Percentiles rank a stretch among this genome's conserved stretches.
phyloP scores from a whole-genome alignment of 2,888 invertebrate species.

The Troides oblongomaculatus region DNA sequence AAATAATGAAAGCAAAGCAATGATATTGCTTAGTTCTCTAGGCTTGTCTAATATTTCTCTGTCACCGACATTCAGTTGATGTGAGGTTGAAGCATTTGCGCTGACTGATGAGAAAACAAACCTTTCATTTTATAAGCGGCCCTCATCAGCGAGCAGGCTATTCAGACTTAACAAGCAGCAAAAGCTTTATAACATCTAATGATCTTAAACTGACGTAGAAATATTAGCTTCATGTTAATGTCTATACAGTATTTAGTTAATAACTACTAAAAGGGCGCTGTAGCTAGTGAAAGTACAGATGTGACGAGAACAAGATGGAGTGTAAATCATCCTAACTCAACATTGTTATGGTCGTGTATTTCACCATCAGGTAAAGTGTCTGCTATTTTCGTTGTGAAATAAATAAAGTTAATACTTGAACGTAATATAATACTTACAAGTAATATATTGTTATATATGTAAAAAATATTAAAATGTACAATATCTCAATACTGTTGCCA shows the following conservation, averaged over 20 bases:
- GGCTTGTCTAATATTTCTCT: constrained; percentile 30
- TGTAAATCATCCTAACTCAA: too few species aligned
- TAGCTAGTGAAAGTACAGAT: neutral
- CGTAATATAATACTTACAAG: too few species aligned
- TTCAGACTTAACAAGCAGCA: constrained; percentile 20
- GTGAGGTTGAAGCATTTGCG: constrained; percentile 28
- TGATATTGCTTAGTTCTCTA: constrained; percentile 12
- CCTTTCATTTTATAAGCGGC: constrained; percentile 28
- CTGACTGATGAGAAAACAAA: constrained; percentile 29
- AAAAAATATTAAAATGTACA: too few species aligned
- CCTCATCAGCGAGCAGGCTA: constrained; percentile 24
- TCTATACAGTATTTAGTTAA: neutral
- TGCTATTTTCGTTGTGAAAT: too few species aligned
- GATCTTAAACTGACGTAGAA: constrained; percentile 15
- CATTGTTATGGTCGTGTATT: too few species aligned
- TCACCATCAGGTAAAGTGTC: too few species aligned
- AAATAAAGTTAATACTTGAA: too few species aligned
- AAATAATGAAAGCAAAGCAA: constrained; percentile 18
- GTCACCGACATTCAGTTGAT: constrained; percentile 29
- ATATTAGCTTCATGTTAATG: constrained; percentile 3
- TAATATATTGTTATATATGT: too few species aligned
- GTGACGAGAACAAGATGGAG: too few species aligned
- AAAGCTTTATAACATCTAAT: constrained; percentile 15
- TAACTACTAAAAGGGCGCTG: neutral
- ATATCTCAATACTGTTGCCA: too few species aligned